A percentile compares a stretch with the other conserved stretches of the same genome.
Conservation (phyloP, 2,888 invertebrate species). For the Leucozona laternaria region DNA sequence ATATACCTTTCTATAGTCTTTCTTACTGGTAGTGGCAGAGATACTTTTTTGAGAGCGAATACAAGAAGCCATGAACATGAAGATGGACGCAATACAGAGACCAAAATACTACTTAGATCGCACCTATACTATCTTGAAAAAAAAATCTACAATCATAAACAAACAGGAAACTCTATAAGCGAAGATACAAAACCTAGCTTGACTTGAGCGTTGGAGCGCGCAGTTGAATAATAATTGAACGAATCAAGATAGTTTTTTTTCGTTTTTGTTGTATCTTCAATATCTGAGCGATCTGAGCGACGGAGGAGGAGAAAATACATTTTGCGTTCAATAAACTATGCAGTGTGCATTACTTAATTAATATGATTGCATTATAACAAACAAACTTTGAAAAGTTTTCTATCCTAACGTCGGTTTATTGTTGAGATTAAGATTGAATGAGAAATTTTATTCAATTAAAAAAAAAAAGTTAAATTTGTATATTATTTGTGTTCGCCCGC, state of each 20-base stretch:
- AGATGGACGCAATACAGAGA: constrained; percentile 48
- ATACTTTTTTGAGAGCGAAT: constrained; percentile 43
- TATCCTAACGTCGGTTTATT: not conserved
- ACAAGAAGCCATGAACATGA: constrained; percentile 43
- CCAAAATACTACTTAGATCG: not conserved
- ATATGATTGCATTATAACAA: constrained; percentile 57
- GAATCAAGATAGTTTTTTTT: constrained; percentile 52
- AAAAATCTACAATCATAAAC: constrained; percentile 49
- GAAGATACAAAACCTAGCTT: constrained; percentile 64
- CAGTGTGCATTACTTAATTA: constrained; percentile 69
- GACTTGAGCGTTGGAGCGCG: not conserved
- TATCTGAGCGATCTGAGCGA: not conserved
- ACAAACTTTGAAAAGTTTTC: constrained; percentile 5
- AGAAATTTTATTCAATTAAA: constrained; percentile 58
- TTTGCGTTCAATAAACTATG: constrained; percentile 58
- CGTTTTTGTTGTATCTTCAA: constrained; percentile 17
- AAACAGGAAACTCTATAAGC: constrained; percentile 67
- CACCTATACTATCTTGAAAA: constrained; percentile 57
- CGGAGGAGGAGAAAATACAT: not conserved
- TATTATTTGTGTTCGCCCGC: constrained; percentile 18
- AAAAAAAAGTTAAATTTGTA: constrained; percentile 56
- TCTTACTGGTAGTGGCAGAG: constrained; percentile 29
- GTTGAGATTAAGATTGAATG: constrained; percentile 31
- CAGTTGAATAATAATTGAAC: constrained; percentile 33
- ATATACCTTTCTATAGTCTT: constrained; percentile 13